Evolutionary conservation across 2,113 vertebrate genomes (phyloP).

Genomic region (Callipepla squamata): DNA sequence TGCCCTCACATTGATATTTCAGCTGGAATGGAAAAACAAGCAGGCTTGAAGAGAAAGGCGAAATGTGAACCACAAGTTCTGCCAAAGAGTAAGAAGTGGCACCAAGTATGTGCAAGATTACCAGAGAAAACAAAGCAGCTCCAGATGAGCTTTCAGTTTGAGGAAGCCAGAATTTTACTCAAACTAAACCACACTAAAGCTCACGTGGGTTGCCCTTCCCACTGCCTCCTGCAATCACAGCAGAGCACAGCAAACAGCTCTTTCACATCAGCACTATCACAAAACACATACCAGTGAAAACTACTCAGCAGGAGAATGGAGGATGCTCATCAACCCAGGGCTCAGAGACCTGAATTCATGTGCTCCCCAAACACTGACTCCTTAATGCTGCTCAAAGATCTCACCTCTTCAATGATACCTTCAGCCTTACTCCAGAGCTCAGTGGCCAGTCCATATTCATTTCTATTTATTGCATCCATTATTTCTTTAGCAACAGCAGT

Average conservation of each 20-base stretch:
- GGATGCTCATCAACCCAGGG: neutral
- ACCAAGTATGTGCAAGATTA: neutral
- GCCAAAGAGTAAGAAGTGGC: constrained; percentile 5
- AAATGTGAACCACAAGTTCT: neutral
- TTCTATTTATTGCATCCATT: constrained; percentile 81
- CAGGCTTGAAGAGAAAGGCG: neutral
- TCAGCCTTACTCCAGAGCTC: constrained; percentile 87
- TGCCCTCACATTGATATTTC: neutral
- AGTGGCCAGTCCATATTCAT: constrained; percentile 84
- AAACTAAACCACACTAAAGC: neutral
- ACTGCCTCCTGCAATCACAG: neutral
- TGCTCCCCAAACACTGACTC: neutral
- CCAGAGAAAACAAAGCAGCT: neutral
- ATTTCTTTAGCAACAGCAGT: constrained; percentile 82
- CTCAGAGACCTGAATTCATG: neutral
- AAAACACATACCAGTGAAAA: neutral
- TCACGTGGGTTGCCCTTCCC: neutral
- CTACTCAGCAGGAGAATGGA: neutral
- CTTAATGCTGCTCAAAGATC: neutral
- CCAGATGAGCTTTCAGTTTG: neutral
- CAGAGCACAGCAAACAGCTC: neutral
- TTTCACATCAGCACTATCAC: neutral
- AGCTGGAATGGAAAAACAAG: neutral
- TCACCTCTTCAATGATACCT: constrained; percentile 86
- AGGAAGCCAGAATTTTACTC: neutral